phyloP scores from a whole-genome alignment of 2,888 invertebrate genomes.

The Balanococcus diminutus region DNA sequence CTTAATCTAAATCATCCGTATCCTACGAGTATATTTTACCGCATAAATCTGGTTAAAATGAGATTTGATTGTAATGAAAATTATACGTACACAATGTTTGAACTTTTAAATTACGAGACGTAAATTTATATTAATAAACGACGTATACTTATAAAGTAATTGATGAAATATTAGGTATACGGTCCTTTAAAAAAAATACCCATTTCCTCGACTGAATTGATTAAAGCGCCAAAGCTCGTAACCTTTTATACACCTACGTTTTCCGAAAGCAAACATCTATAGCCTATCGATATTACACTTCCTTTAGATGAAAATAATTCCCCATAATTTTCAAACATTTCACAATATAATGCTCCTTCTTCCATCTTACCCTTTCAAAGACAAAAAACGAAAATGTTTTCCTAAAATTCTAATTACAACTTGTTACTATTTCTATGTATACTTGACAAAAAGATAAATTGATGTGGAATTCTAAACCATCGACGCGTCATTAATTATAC shows the following conservation, averaged over 20 bases:
- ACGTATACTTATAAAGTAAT: background rate
- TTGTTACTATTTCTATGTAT: too few relatives aligned
- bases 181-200: background rate
- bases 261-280: too few relatives aligned
- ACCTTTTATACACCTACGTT: too few relatives aligned
- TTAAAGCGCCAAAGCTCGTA: background rate
- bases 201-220: background rate
- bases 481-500: slow-evolving; percentile 10
- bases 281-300: background rate
- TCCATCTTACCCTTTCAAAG: too few relatives aligned
- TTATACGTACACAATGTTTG: background rate
- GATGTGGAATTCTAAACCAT: background rate
- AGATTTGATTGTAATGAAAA: background rate
- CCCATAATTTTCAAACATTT: background rate
- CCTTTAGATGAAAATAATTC: background rate
- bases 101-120: background rate
- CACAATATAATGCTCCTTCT: background rate
- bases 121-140: background rate
- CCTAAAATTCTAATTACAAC: slow-evolving; percentile 13
- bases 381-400: background rate
- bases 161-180: background rate
- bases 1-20: background rate
- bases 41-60: background rate
- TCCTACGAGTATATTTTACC: background rate
- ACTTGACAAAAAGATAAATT: slow-evolving; percentile 3